phyloP scores from a whole-genome alignment of 2,888 invertebrate species.

The Eupithecia centaureata region DNA sequence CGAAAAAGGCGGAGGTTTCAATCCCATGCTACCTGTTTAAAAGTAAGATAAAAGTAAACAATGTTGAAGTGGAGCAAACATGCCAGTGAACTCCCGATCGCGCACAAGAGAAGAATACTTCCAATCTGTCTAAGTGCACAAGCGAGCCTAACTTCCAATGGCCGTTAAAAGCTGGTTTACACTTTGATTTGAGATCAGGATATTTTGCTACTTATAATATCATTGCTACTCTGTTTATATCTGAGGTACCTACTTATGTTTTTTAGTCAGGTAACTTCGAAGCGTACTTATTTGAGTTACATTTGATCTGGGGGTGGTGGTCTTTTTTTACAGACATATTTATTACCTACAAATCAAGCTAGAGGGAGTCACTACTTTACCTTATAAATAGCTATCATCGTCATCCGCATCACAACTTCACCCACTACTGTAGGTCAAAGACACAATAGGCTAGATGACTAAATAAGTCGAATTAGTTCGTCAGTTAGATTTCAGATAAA shows the following conservation, averaged over 20 bases:
- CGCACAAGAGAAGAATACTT: slow-evolving; percentile 58
- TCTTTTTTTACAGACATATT: too few relatives aligned
- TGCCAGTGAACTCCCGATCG: slow-evolving; percentile 62
- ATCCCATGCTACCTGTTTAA: background rate
- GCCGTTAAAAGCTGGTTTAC: slow-evolving; percentile 42
- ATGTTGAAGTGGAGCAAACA: slow-evolving; percentile 27
- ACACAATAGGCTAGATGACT: too few relatives aligned
- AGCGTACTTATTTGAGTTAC: background rate
- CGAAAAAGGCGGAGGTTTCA: background rate
- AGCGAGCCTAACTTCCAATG: slow-evolving; percentile 60
- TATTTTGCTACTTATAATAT: background rate
- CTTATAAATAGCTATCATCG: background rate
- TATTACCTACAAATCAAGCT: too few relatives aligned
- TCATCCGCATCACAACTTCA: too few relatives aligned
- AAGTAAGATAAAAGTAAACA: slow-evolving; percentile 17
- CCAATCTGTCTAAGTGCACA: slow-evolving; percentile 74
- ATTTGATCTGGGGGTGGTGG: background rate
- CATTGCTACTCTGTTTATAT: background rate
- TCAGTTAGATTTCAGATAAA: too few relatives aligned
- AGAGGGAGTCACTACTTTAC: too few relatives aligned
- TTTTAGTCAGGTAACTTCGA: background rate
- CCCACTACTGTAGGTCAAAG: background rate
- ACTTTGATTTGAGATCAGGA: slow-evolving; percentile 21
- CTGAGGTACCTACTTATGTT: background rate
- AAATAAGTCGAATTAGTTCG: too few relatives aligned